A percentile compares a stretch with the other conserved stretches of the same genome.
Evolutionary conservation across 2,113 vertebrate species (phyloP).

Genomic region (Ammospiza caudacuta): DNA sequence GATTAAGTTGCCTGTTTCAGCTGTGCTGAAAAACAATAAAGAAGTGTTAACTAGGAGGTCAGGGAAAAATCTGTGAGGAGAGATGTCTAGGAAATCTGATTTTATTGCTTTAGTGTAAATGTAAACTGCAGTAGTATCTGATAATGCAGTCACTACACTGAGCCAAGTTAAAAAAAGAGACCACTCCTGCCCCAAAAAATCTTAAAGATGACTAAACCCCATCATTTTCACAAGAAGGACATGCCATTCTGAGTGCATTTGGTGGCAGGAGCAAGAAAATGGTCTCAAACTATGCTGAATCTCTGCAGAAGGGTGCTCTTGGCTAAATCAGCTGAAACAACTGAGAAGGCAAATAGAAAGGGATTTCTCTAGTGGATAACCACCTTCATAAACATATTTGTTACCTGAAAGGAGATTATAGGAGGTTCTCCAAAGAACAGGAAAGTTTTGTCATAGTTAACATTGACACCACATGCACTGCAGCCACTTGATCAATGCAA

Average conservation of each 20-base stretch:
- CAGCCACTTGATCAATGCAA: background rate
- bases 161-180: background rate
- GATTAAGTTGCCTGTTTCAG: background rate
- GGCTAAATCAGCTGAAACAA: background rate
- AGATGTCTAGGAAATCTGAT: background rate
- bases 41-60: background rate
- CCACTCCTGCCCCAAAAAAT: background rate
- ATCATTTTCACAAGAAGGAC: background rate
- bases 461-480: background rate
- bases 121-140: background rate
- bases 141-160: background rate
- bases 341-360: background rate
- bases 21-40: background rate
- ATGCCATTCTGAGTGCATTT: background rate
- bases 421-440: background rate
- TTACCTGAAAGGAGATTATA: background rate
- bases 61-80: background rate
- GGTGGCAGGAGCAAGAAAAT: background rate
- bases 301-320: background rate
- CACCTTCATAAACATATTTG: background rate
- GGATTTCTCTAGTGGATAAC: background rate
- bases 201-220: background rate
- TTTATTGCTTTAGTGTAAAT: background rate
- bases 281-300: background rate
- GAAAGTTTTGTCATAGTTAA: background rate